These are phyloP conservation scores for Megaptera novaeangliae DNA, from an alignment of 2,113 vertebrate species.

Conservation along the genomic window DNA sequence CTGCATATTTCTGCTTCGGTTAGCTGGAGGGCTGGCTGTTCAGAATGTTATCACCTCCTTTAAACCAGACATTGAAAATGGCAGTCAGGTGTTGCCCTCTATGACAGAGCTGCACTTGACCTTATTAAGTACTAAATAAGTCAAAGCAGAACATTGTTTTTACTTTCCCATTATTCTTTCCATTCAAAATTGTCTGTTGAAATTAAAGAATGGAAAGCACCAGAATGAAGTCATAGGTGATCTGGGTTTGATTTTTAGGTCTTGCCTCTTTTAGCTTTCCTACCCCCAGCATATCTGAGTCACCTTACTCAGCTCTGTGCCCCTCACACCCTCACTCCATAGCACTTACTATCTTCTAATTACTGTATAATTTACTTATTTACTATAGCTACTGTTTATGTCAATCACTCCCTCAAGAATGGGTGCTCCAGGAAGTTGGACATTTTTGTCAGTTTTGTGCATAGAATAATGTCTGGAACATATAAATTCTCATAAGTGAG, in stretches of 20 bases:
- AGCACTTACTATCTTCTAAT: neutral
- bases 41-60: neutral
- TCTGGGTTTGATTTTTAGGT: neutral
- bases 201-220: neutral
- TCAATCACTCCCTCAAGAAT: neutral
- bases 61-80: neutral
- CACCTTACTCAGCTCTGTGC: neutral
- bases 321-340: rapidly evolving
- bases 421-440: neutral
- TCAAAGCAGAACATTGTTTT: neutral
- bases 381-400: neutral
- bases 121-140: neutral
- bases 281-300: neutral
- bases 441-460: neutral
- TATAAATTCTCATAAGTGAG: neutral
- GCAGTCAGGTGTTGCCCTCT: neutral
- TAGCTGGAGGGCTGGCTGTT: neutral
- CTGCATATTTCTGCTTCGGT: neutral
- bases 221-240: neutral
- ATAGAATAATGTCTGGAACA: neutral
- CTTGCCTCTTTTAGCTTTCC: neutral
- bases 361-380: neutral
- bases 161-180: neutral
- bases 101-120: neutral
- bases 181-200: neutral